phyloP scores from a whole-genome alignment of 2,113 vertebrate genomes.

The Thunnus thynnus region DNA sequence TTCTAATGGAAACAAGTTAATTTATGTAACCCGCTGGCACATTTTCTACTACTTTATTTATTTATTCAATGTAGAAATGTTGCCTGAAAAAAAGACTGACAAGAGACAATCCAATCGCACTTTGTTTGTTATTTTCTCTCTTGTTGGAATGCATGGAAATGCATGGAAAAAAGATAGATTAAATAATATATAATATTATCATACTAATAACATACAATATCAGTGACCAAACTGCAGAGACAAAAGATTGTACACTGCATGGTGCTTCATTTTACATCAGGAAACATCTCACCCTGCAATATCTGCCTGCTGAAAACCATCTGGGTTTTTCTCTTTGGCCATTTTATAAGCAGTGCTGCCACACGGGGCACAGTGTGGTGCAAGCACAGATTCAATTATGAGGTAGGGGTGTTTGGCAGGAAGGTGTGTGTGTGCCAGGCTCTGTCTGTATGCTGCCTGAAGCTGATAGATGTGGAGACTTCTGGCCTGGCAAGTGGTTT shows the following conservation, averaged over 20 bases:
- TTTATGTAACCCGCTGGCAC: not conserved
- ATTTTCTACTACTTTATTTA: not conserved
- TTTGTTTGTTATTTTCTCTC: too few relatives aligned
- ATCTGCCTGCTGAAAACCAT: slow-evolving; percentile 59
- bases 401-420: slow-evolving; percentile 55
- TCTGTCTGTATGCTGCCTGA: slow-evolving; percentile 41
- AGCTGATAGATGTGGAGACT: slow-evolving; percentile 70
- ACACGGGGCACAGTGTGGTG: slow-evolving; percentile 58
- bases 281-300: slow-evolving; percentile 43
- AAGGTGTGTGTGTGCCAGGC: slow-evolving; percentile 49
- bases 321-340: slow-evolving; percentile 61
- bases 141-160: too few relatives aligned
- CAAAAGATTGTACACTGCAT: slow-evolving; percentile 3
- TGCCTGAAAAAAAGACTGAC: too few relatives aligned
- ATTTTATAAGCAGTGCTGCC: slow-evolving; percentile 61
- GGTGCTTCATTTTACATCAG: slow-evolving; percentile 48
- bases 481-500: slow-evolving; percentile 57
- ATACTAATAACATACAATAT: slow-evolving; percentile 1
- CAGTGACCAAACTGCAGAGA: slow-evolving; percentile 14
- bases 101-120: too few relatives aligned
- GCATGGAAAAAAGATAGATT: not conserved
- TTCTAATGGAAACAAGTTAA: not conserved
- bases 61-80: not conserved
- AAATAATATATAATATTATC: not conserved
- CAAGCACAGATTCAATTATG: slow-evolving; percentile 74